These are phyloP conservation scores for Ceratothoa steindachneri DNA, from an alignment of 2,888 invertebrate species.

Conservation along the genomic window DNA sequence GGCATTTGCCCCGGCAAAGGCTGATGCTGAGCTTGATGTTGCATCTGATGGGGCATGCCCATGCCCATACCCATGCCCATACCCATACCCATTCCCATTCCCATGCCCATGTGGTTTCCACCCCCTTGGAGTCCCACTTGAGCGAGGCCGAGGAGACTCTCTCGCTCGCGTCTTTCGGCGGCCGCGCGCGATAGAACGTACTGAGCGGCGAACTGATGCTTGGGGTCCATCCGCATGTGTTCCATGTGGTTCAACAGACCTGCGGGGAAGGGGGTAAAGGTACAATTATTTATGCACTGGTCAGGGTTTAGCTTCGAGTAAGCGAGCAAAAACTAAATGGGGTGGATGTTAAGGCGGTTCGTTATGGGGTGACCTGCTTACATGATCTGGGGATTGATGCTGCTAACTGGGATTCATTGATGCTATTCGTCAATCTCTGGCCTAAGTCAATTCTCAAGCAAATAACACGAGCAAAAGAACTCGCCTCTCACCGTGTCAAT, in stretches of 20 bases:
- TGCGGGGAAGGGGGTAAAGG: slow-evolving; percentile 59
- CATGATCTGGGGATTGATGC: neutral
- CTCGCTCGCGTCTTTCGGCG: slow-evolving; percentile 80
- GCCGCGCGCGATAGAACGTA: slow-evolving; percentile 86
- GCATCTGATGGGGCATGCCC: slow-evolving; percentile 48
- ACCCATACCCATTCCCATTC: slow-evolving; percentile 47
- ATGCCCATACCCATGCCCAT: slow-evolving; percentile 48
- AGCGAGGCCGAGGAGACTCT: slow-evolving; percentile 62
- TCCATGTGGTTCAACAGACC: slow-evolving; percentile 91
- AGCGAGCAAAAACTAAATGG: neutral
- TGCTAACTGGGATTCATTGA: no score
- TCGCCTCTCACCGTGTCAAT: no score
- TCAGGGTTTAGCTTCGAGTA: no score
- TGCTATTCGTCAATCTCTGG: no score
- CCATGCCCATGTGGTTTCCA: slow-evolving; percentile 47
- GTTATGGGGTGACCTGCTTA: neutral
- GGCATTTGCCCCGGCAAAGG: slow-evolving; percentile 30
- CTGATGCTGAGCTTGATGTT: slow-evolving; percentile 39
- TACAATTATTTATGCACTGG: neutral
- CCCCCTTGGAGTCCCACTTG: slow-evolving; percentile 50
- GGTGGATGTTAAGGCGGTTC: neutral
- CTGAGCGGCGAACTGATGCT: slow-evolving; percentile 91
- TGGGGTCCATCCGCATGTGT: slow-evolving; percentile 93
- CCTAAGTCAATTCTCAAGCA: no score
- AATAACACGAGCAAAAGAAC: no score